Conservation (phyloP, 1,140 invertebrate species). For the Drosophila tani region DNA sequence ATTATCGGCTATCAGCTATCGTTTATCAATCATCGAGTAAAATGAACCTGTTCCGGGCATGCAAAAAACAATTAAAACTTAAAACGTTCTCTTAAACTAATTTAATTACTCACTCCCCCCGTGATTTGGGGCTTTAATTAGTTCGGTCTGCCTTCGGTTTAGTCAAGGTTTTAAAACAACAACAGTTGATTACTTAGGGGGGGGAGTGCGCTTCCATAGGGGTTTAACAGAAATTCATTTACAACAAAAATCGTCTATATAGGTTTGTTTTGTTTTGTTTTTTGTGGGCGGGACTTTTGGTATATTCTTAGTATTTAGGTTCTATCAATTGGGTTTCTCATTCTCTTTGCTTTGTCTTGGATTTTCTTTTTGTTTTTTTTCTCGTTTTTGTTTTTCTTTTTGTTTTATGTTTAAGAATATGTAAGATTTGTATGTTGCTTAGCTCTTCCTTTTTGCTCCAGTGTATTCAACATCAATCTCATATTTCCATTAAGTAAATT, state of each 20-base stretch:
- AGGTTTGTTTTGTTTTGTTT: slow-evolving; percentile 13
- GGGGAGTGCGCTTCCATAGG: slow-evolving; percentile 3
- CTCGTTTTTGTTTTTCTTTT: slow-evolving; percentile 7
- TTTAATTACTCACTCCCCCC: slow-evolving; percentile 5
- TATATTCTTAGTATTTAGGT: slow-evolving; percentile 28
- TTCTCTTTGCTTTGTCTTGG: slow-evolving; percentile 47
- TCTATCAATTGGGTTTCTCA: slow-evolving; percentile 11
- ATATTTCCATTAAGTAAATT: slow-evolving; percentile 68
- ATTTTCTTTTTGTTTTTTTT: slow-evolving; percentile 34
- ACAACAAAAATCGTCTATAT: slow-evolving; percentile 69
- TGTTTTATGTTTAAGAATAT: slow-evolving; percentile 39
- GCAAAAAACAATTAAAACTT: slow-evolving; percentile 35
- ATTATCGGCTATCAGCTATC: slow-evolving; percentile 2
- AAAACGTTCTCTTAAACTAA: slow-evolving; percentile 30
- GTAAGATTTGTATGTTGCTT: slow-evolving; percentile 17
- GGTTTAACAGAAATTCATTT: slow-evolving; percentile 46
- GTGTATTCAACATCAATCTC: slow-evolving; percentile 76
- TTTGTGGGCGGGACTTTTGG: slow-evolving; percentile 34
- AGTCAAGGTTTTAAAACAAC: slow-evolving; percentile 71
- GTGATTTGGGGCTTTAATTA: slow-evolving; percentile 20
- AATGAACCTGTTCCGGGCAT: slow-evolving; percentile 28
- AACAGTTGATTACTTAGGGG: slow-evolving; percentile 3
- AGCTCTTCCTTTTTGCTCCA: slow-evolving; percentile 38
- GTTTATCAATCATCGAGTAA: slow-evolving; percentile 35
- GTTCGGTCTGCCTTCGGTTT: slow-evolving; percentile 39